phyloP scores from a whole-genome alignment of 1,140 invertebrate species.

The Drosophila setifemur region DNA sequence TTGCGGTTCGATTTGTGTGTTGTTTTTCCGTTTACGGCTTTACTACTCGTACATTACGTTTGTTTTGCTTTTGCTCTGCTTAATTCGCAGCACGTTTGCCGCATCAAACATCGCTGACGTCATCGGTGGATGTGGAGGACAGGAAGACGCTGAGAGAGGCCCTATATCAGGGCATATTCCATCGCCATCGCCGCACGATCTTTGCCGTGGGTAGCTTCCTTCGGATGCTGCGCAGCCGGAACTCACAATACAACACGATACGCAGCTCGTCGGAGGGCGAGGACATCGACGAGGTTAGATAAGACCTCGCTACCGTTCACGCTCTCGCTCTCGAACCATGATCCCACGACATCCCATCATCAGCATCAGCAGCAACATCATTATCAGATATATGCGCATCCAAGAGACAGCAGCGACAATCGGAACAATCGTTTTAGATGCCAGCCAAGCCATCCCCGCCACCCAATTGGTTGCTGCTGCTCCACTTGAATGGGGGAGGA shows the following conservation, averaged over 20 bases:
- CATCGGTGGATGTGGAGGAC: constrained; percentile 82
- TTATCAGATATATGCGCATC: no score
- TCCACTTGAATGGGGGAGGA: constrained; percentile 1
- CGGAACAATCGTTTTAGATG: constrained; percentile 16
- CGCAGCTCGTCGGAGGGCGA: constrained; percentile 82
- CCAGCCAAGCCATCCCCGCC: no score
- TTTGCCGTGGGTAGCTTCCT: constrained; percentile 91
- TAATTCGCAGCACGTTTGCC: constrained; percentile 70
- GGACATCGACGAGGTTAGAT: constrained; percentile 82
- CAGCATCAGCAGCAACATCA: constrained; percentile 23
- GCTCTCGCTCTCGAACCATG: no score
- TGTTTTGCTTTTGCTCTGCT: constrained; percentile 1
- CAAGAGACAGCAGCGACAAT: constrained; percentile 48
- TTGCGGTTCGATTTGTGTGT: no score
- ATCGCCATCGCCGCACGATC: constrained; percentile 90
- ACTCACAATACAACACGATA: constrained; percentile 91
- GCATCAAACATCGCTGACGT: constrained; percentile 81
- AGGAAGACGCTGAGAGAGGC: constrained; percentile 86
- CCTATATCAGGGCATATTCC: constrained; percentile 91
- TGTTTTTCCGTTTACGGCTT: neutral
- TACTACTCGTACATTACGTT: constrained; percentile 1
- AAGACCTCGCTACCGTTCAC: no score
- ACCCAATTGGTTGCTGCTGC: no score
- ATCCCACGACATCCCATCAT: constrained; percentile 21
- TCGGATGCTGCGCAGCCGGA: constrained; percentile 90